Base-by-base conservation (phyloP, 2,888 invertebrate species). In the Diarsia brunnea region DNA sequence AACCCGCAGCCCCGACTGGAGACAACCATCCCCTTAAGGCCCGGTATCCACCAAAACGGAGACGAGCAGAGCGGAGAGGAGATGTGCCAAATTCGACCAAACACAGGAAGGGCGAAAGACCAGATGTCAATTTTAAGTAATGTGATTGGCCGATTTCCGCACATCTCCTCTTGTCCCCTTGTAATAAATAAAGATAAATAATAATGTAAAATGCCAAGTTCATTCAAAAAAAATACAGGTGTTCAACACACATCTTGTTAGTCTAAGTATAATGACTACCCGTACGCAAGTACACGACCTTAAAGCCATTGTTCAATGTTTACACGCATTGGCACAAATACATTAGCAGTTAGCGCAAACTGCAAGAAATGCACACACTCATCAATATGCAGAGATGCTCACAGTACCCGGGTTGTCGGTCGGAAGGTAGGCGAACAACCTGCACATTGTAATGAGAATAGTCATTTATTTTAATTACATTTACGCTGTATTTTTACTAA, bases 221-320 rank as follows among this genome's bases (percentile, higher is more conserved):
- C 38, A 21, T 43, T 12, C 45, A 47, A 75, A n/a, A 58, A 19
- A 58, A 38, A 47, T 45, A 65, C 60, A 75, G 66, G 60, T 81
- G 63, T 66, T 31, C 45, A 47, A n/a, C 60, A 43, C 55, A 60
- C 38, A 71, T 69, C 53, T 73, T 72, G 21, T 69, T 49, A 64
- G 49, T 47, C 64, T 43, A 67, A 69, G 58, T 55, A 45, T 73
- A 75, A 70, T 53, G 65, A 80, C 60, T 60, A 68, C 58, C 58
- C 60, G 27, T 71, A 65, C 31, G 58, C 24, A 64, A 60, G 38
- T 68, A 66, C 51, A 58, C 51, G 70, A 68, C 79, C 74, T 74
- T 64, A 71, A 24, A 43, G 43, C 31, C 27, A 78, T 86, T 84
- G 69, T 86, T 66, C 11, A 27, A 64, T 72, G 49, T 84, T 77